These are phyloP conservation scores for Neuroscelio doddi DNA, from an alignment of 2,888 invertebrate species.

Conservation along the genomic window DNA sequence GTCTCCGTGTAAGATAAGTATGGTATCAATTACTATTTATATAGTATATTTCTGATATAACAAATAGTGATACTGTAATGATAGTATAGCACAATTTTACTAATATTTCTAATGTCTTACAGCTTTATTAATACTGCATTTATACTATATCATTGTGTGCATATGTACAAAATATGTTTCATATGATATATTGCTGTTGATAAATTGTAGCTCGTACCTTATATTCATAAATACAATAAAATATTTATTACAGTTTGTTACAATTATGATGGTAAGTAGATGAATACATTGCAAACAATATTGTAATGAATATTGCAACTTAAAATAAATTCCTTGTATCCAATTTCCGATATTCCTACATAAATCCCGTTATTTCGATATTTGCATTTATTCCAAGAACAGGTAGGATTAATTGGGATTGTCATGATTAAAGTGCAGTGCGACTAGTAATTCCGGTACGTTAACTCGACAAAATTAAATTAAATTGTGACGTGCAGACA, in stretches of 20 bases:
- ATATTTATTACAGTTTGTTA: too few relatives aligned
- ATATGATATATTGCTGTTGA: constrained; percentile 9
- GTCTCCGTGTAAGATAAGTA: too few relatives aligned
- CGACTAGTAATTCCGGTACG: constrained; percentile 33
- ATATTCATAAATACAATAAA: constrained; percentile 5
- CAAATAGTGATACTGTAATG: too few relatives aligned
- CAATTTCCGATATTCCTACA: constrained; percentile 9
- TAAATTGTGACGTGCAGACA: constrained; percentile 26
- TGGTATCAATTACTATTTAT: too few relatives aligned
- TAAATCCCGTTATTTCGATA: constrained; percentile 23
- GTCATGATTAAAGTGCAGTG: constrained; percentile 35
- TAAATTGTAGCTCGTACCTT: constrained; percentile 9
- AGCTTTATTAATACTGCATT: too few relatives aligned
- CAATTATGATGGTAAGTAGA: background rate
- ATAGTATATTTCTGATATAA: too few relatives aligned
- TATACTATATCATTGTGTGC: too few relatives aligned
- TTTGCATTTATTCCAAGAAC: constrained; percentile 35
- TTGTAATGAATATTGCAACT: background rate
- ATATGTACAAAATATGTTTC: constrained; percentile 32
- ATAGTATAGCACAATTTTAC: too few relatives aligned
- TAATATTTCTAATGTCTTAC: too few relatives aligned
- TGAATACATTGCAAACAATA: too few relatives aligned
- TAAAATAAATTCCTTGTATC: constrained; percentile 5
- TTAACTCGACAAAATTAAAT: constrained; percentile 44
- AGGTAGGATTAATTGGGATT: constrained; percentile 35